Base-by-base conservation (phyloP, 2,797 vertebrate genomes). In the Sebastes paucispinis region DNA sequence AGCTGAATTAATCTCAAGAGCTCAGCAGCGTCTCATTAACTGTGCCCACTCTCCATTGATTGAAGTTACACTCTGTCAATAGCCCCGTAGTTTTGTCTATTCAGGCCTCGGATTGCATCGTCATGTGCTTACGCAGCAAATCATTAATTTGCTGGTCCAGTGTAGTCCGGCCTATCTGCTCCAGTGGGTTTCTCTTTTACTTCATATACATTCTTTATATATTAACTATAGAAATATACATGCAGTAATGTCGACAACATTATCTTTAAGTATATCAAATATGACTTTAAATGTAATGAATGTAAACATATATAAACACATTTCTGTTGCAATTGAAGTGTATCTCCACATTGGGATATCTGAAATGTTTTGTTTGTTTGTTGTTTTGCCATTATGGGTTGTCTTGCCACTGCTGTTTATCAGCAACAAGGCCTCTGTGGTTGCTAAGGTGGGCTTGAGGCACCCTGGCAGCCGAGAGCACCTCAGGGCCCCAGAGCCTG, bases 51-150 rank as follows among this genome's bases (percentile, higher is more conserved):
- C 80, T 66, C 43, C 43, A 94, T 94, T 85, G 93, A 96, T 94
- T 90, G 65, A 81, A 76, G 84, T 89, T 83, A 80, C 90, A 58
- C 82, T 75, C 82, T 88, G 89, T 94, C 93, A 91, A 93, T 95
- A 88, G 54, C 57, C n/a, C 80, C 6, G 86, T 79, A 79, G 67
- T 91, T 94, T 88, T 93, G 92, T 89, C 89, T 91, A 89, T 90
- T 89, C 91, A 92, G 93, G 83, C 80, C 79, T 86, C 75, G 80
- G 84, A 87, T 73, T 91, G 89, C 86, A 87, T 63, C 25, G 89
- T 75, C 74, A 79, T 84, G 73, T 85, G 92, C 92, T 92, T 57
- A 88, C 86, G 4, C 88, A 88, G 91, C 92, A 90, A 80, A 86
- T 86, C 78, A 83, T 93, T 91, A 93, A 88, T 90, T 87, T 73